Evolutionary conservation across 2,888 invertebrate genomes (phyloP), one percentile per base, ranked within the genome.

Genomic region (Chromoteleia sp.): DNA sequence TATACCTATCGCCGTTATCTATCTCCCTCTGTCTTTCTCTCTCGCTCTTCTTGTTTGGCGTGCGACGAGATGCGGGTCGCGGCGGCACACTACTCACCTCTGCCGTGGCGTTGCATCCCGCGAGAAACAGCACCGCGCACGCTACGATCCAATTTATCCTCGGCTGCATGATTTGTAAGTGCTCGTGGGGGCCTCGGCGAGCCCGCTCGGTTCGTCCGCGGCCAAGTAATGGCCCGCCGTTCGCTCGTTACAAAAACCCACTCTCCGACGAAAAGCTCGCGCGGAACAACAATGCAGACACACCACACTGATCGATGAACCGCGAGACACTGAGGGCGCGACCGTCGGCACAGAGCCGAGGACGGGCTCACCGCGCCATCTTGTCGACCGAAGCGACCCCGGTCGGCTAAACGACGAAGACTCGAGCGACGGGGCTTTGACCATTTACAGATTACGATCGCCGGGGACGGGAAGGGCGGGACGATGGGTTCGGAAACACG

Each of bases 121-220:
- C 93, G 92, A 95, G 93, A 94, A 95, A 93, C 93, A 95, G 94
- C 93, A 93, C 94, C 94, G 94, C 94, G 93, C 94, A 94, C 93
- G 94, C 94, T 93, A 95, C 93, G 94, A 95, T 93, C 93, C 94
- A 93, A 92, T 94, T 94, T 95, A 95, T 95, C 95, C 95, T 94
- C 92, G 94, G 95, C 94, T 95, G 94, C 95, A 95, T 95, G 73
- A n/a, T 75, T 88, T 76, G 39, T 15, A 59, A 71, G 63, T 21
- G 59, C 25, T 63, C 74, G 67, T 65, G 50, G 33, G 81, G 73
- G 58, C 81, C 48, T 63, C 63, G 70, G 73, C 75, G 81, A 82
- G 80, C 84, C 83, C 82, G 75, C 48, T 58, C 50, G 71, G 70
- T 83, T 39, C 74, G 70, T 74, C 25, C 76, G 63, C 78, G 74